Conservation (phyloP, 2,797 vertebrate species). For the Scleropages formosus region DNA sequence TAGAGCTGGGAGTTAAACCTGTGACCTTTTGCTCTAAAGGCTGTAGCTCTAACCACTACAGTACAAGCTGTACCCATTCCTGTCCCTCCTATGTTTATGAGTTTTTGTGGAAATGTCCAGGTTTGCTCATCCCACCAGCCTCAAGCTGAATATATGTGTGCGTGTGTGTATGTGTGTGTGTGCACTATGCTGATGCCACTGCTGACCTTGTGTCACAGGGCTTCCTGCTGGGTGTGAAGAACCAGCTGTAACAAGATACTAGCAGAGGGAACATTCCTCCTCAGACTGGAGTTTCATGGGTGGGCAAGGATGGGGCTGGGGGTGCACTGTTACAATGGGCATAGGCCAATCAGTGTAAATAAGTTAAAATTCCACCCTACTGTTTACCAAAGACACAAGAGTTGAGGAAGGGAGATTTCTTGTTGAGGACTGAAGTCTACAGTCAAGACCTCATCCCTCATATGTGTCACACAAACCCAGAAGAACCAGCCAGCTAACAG, state of each 20-base stretch:
- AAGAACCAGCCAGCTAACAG: background rate
- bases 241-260: constrained; percentile 30
- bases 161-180: constrained; percentile 17
- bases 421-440: background rate
- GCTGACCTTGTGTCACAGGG: no score
- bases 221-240: no score
- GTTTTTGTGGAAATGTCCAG: no score
- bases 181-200: constrained; percentile 8
- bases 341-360: constrained; percentile 37
- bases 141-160: background rate
- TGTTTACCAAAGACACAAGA: constrained; percentile 62
- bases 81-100: no score
- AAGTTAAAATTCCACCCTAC: constrained; percentile 54
- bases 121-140: no score
- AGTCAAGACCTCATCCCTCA: background rate
- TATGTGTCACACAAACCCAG: background rate
- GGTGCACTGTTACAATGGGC: constrained; percentile 32
- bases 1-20: no score
- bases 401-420: background rate
- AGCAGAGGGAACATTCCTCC: constrained; percentile 40
- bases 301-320: constrained; percentile 16
- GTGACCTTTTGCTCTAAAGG: no score
- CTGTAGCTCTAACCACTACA: no score
- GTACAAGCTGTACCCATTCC: no score
- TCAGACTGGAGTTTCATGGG: constrained; percentile 28